Conservation (phyloP, 2,888 invertebrate species). For the Lordiphosa andalusiaca region DNA sequence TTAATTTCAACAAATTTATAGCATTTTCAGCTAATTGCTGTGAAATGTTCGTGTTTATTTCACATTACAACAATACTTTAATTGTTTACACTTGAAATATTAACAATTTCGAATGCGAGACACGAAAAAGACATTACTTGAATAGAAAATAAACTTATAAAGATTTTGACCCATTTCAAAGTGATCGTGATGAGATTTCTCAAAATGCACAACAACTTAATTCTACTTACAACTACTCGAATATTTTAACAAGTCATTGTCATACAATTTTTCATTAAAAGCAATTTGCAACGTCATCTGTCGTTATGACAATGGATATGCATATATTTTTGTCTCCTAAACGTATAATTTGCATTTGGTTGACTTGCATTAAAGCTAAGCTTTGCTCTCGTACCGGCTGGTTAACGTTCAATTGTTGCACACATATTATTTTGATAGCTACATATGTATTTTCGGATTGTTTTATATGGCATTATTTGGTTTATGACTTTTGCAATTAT, state of each 20-base stretch:
- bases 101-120: conserved; percentile 13
- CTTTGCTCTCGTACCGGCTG: too few species aligned
- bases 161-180: conserved; percentile 30
- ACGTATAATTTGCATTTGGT: conserved; percentile 31
- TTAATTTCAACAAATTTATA: conserved; percentile 5
- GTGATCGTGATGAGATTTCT: neutral
- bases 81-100: conserved; percentile 1
- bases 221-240: conserved; percentile 5
- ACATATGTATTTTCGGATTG: neutral
- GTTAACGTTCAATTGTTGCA: too few species aligned
- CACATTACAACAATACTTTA: neutral
- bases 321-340: conserved; percentile 9
- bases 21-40: conserved; percentile 17
- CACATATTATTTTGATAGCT: neutral
- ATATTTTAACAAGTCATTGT: conserved; percentile 10
- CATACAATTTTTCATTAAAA: conserved; percentile 2
- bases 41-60: conserved; percentile 5
- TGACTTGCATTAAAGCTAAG: conserved; percentile 4
- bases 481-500: too few species aligned
- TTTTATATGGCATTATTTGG: too few species aligned
- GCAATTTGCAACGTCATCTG: conserved; percentile 26
- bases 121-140: conserved; percentile 20
- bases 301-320: conserved; percentile 6
- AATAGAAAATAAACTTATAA: conserved; percentile 3
- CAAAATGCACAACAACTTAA: neutral